These are phyloP conservation scores for Sinohyriopsis cumingii DNA, from an alignment of 2,888 invertebrate genomes.

Conservation along the genomic window DNA sequence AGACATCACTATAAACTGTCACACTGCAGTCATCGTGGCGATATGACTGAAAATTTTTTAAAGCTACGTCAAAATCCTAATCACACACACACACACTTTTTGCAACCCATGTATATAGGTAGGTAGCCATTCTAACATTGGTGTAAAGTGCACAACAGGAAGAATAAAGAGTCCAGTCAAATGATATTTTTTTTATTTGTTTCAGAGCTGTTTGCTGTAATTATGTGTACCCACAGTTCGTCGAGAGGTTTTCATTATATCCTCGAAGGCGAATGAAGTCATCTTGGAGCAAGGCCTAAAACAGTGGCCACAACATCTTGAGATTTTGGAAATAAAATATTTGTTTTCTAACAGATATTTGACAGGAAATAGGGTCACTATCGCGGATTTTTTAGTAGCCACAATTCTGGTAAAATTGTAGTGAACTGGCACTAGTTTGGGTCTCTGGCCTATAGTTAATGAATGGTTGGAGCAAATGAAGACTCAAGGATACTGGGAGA, in stretches of 20 bases:
- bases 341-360: conserved; percentile 53
- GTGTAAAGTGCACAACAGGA: too few species aligned
- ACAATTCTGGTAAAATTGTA: conserved; percentile 56
- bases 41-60: too few species aligned
- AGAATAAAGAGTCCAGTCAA: too few species aligned
- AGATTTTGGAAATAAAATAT: conserved; percentile 58
- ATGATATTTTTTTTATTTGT: neutral
- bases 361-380: conserved; percentile 51
- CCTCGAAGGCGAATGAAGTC: conserved; percentile 54
- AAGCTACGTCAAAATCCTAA: too few species aligned
- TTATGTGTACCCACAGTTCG: conserved; percentile 62
- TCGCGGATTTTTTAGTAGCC: conserved; percentile 59
- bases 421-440: conserved; percentile 59
- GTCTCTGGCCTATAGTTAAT: conserved; percentile 62
- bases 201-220: conserved; percentile 56
- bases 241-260: conserved; percentile 56
- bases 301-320: conserved; percentile 50
- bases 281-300: conserved; percentile 56
- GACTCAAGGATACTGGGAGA: conserved; percentile 59
- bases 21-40: too few species aligned
- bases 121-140: neutral
- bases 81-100: too few species aligned
- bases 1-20: too few species aligned
- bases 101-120: too few species aligned
- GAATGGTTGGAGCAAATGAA: conserved; percentile 54